phyloP scores from a whole-genome alignment of 2,113 vertebrate genomes.

The Engystomops pustulosus region DNA sequence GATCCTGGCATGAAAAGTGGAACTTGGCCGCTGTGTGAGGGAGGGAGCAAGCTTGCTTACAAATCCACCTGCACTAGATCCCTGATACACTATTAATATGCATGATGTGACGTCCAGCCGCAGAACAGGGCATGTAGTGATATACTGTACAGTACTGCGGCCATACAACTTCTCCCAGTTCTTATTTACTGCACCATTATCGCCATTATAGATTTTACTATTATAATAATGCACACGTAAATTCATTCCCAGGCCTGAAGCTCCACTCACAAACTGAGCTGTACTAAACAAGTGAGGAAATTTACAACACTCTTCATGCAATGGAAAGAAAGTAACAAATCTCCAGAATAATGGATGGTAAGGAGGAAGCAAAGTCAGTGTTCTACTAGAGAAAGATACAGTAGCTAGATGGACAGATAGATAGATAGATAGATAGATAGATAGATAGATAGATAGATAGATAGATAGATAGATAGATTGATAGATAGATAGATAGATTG shows the following conservation, averaged over 20 bases:
- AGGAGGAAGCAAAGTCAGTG: neutral
- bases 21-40: conserved; percentile 14
- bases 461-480: neutral
- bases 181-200: neutral
- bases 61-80: conserved; percentile 27
- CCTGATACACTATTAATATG: neutral
- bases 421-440: neutral
- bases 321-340: neutral
- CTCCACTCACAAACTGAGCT: neutral
- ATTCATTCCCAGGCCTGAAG: neutral
- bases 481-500: neutral
- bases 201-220: neutral
- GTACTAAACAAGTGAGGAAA: neutral
- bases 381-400: neutral
- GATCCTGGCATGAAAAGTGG: neutral
- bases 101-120: neutral
- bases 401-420: neutral
- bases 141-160: neutral
- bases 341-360: neutral
- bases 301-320: neutral
- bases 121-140: neutral
- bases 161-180: neutral
- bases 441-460: neutral
- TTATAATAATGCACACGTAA: conserved; percentile 9
- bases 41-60: neutral